Base-by-base conservation (phyloP, 2,888 invertebrate genomes). In the Mystacides longicornis region DNA sequence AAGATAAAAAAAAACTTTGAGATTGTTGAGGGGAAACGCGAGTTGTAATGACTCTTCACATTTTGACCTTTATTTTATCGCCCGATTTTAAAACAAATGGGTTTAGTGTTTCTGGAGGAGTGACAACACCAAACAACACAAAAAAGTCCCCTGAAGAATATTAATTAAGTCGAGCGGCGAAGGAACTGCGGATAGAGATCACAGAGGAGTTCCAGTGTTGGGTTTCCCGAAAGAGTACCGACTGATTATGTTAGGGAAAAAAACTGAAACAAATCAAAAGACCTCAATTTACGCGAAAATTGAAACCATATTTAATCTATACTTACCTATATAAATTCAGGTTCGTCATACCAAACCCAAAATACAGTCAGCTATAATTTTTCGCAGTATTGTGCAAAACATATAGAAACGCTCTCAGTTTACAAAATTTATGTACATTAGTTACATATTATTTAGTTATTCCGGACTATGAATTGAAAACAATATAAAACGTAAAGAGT, bases 201-300 rank as follows among this genome's bases (percentile, higher is more conserved):
- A 54, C 49, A 54, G n/a, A n/a, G 42, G 54, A 49, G 43, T 49
- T 23, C 31, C 49, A 49, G 54, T 54, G 49, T 54, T 54, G 16
- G 11, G 43, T 54, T 54, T 54, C 54, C 54, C 27, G 23, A 49
- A 49, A 43, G 49, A 53, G 49, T n/a, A n/a, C n/a, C 49, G 43
- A 54, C 31, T 49, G 49, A 46, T 19, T 33, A 53, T 11, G 21
- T 11, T 31, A 37, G 21, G 42, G n/a, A 54, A 49, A 54, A 42
- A 54, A 42, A 45, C 37, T 7, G n/a, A 37, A 3, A 5, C 4
- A 37, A n/a, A 37, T 14, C 4, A n/a, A 3, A 3, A 14, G 14
- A 37, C 37, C 37, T 37, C 37, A 16, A 3, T 37, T 37, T 37
- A 37, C 14, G 16, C 37, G 37, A 14, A 37, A 37, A 37, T n/a